Percentiles rank a stretch among this genome's conserved stretches.
phyloP scores from a whole-genome alignment of 2,888 invertebrate genomes.

The Drosophila pullipes region DNA sequence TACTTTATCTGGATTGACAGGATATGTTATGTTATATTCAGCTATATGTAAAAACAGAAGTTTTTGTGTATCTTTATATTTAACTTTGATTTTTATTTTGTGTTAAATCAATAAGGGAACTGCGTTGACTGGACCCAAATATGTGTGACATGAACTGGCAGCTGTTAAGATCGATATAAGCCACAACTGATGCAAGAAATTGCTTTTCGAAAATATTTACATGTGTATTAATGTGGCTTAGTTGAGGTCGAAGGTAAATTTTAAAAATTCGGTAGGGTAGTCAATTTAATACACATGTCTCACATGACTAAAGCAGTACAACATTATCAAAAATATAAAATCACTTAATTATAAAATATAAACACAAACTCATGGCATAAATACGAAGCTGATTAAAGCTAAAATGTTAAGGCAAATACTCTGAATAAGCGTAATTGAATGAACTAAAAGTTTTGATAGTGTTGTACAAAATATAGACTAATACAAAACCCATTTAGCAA shows the following conservation, averaged over 20 bases:
- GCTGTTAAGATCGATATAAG: constrained; percentile 23
- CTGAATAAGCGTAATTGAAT: not conserved
- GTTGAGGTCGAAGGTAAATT: not conserved
- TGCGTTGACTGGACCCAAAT: constrained; percentile 6
- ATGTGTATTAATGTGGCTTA: not conserved
- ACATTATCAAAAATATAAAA: not conserved
- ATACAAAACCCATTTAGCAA: constrained; percentile 27
- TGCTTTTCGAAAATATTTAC: constrained; percentile 5
- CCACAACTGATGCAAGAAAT: constrained; percentile 31
- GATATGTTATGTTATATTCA: constrained; percentile 24
- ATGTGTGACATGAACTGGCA: constrained; percentile 26
- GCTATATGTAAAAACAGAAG: constrained; percentile 55
- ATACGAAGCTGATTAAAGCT: not conserved
- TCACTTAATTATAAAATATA: not conserved
- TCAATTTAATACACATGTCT: not conserved
- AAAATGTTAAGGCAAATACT: not conserved
- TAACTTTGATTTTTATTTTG: constrained; percentile 30
- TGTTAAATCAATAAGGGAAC: constrained; percentile 19
- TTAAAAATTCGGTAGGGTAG: not conserved
- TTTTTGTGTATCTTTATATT: constrained; percentile 42
- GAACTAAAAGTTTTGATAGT: constrained; percentile 1
- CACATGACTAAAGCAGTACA: not conserved
- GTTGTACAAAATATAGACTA: not conserved
- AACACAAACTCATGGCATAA: not conserved
- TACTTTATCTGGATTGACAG: not conserved